phyloP scores from a whole-genome alignment of 2,797 vertebrate species.

The Acridotheres tristis region DNA sequence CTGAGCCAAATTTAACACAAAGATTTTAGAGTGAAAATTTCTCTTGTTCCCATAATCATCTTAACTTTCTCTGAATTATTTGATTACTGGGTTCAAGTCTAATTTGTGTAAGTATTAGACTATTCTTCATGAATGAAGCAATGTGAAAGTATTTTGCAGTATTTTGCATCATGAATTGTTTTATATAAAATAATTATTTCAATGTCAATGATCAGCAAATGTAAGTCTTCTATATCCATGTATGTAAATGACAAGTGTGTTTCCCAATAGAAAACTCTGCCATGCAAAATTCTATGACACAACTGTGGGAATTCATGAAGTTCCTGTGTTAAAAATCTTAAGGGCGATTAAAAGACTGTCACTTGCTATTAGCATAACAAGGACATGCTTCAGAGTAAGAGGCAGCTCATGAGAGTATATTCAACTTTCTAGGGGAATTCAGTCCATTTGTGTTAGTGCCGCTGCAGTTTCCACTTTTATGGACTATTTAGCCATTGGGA shows the following conservation, averaged over 20 bases:
- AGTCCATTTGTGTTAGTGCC: background rate
- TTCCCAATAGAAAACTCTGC: background rate
- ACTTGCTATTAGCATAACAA: background rate
- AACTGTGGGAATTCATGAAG: background rate
- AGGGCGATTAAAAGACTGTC: background rate
- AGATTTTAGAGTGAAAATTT: background rate
- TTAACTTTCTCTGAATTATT: background rate
- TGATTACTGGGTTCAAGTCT: background rate
- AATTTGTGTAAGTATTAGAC: background rate
- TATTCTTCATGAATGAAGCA: background rate
- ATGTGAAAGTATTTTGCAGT: background rate
- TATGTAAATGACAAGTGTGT: background rate
- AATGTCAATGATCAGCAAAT: background rate
- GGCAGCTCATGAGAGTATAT: background rate
- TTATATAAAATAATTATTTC: background rate
- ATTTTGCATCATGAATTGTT: background rate
- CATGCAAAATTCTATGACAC: background rate
- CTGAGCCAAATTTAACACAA: background rate
- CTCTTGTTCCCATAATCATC: background rate
- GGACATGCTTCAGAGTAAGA: background rate
- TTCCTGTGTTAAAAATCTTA: background rate
- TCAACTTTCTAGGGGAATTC: background rate
- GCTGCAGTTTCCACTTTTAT: background rate
- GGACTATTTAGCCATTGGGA: background rate
- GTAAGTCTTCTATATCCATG: background rate